phyloP scores from a whole-genome alignment of 2,797 vertebrate species.

The Neosalanx taihuensis region DNA sequence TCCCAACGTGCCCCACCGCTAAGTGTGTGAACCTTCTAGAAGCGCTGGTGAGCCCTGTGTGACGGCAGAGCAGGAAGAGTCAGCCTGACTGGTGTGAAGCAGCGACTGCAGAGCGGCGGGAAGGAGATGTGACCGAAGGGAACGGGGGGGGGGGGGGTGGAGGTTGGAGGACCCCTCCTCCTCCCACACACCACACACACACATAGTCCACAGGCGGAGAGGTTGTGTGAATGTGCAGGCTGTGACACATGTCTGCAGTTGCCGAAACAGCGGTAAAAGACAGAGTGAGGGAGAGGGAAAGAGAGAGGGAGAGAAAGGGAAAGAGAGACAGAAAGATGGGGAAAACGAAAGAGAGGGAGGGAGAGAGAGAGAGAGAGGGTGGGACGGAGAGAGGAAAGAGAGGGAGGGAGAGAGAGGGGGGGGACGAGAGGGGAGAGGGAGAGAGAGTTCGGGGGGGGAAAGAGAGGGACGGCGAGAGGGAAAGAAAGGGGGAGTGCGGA shows the following conservation, averaged over 20 bases:
- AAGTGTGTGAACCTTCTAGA: no score
- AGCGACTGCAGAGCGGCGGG: not conserved
- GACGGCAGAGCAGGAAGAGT: not conserved
- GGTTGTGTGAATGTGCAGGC: not conserved
- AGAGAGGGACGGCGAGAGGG: slow-evolving; percentile 65
- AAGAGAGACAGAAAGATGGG: not conserved
- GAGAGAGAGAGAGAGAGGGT: not conserved
- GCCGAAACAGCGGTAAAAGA: not conserved
- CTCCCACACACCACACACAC: no score
- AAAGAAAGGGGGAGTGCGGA: slow-evolving; percentile 52
- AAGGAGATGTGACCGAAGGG: not conserved
- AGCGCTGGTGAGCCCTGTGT: not conserved
- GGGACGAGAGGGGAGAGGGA: not conserved
- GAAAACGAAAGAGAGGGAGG: not conserved
- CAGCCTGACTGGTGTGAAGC: not conserved
- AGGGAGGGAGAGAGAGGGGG: not conserved
- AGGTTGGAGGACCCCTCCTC: not conserved
- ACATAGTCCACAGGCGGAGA: not conserved
- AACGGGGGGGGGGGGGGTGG: not conserved
- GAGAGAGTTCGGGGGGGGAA: not conserved
- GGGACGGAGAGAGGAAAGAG: no score
- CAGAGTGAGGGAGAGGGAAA: no score
- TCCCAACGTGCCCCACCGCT: no score
- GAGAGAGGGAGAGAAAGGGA: not conserved
- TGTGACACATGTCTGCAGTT: not conserved